Evolutionary conservation across 2,888 invertebrate species (phyloP).

Genomic region (Drosophila melanosoma): DNA sequence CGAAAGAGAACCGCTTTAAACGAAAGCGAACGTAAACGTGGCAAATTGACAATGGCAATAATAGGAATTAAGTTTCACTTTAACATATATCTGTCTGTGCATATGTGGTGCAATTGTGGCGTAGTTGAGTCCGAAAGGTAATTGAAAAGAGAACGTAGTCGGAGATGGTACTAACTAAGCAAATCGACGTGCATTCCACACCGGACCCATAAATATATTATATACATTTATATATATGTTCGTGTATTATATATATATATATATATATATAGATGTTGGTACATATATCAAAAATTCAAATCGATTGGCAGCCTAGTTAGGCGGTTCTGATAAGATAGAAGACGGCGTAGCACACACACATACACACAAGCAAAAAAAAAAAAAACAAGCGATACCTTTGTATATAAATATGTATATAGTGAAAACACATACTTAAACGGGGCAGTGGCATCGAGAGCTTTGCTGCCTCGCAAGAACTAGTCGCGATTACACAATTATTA

Average conservation of each 20-base stretch:
- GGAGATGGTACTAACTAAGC: constrained; percentile 10
- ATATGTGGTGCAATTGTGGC: constrained; percentile 17
- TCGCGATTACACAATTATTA: constrained; percentile 59
- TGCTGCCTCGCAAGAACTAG: constrained; percentile 43
- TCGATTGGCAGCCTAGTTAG: constrained; percentile 73
- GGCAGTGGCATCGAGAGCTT: constrained; percentile 30
- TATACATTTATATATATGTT: constrained; percentile 4
- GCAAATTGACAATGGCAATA: constrained; percentile 34
- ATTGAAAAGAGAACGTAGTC: constrained; percentile 31
- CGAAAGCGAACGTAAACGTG: constrained; percentile 10
- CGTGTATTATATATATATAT: background rate
- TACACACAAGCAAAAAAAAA: background rate
- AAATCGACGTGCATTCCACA: constrained; percentile 22
- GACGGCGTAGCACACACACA: constrained; percentile 26
- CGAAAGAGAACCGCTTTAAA: constrained; percentile 5
- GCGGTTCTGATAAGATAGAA: constrained; percentile 73
- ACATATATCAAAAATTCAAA: constrained; percentile 58
- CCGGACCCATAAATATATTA: constrained; percentile 15
- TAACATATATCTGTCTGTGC: background rate
- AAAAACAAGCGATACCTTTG: constrained; percentile 17
- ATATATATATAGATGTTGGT: background rate
- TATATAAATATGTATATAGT: constrained; percentile 5
- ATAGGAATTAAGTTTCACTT: constrained; percentile 19
- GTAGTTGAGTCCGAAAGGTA: constrained; percentile 41
- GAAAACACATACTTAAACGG: constrained; percentile 19